Percentiles rank a stretch among this genome's conserved stretches.
Evolutionary conservation across 23 tunicate species (phyloP).

Genomic region (Ciona savignyi): DNA sequence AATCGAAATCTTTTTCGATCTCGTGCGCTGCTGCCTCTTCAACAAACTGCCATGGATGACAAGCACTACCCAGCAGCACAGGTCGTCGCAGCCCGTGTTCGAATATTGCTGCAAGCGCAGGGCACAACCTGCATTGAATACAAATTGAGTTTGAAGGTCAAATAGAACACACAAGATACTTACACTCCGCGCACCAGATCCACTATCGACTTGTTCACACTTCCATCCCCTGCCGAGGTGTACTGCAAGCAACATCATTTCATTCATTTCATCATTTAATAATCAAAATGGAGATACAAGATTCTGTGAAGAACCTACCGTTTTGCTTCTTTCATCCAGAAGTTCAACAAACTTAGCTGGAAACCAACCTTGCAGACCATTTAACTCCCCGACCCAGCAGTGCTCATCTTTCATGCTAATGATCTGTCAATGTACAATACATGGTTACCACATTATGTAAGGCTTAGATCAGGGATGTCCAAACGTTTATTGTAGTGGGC

Average conservation of each 20-base stretch:
- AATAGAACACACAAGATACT: too few species aligned
- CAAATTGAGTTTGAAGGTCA: too few species aligned
- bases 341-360: conserved; percentile 88
- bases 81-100: conserved; percentile 76
- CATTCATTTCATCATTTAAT: too few species aligned
- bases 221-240: conserved; percentile 72
- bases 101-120: conserved; percentile 69
- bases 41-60: conserved; percentile 88
- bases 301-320: conserved; percentile 8
- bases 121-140: conserved; percentile 32
- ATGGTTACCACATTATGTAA: neutral
- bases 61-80: conserved; percentile 59
- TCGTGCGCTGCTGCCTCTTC: conserved; percentile 82
- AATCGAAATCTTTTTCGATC: conserved; percentile 81
- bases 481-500: too few species aligned
- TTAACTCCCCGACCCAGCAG: conserved; percentile 86
- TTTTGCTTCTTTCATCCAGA: conserved; percentile 91
- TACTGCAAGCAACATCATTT: conserved; percentile 21
- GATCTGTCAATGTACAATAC: conserved; percentile 15
- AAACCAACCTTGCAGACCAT: conserved; percentile 86
- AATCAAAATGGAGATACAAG: too few species aligned
- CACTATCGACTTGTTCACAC: conserved; percentile 50
- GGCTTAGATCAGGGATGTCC: too few species aligned
- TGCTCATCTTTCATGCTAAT: conserved; percentile 90
- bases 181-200: conserved; percentile 68